phyloP scores from a whole-genome alignment of 2,888 invertebrate genomes.

The Microplitis manilae region DNA sequence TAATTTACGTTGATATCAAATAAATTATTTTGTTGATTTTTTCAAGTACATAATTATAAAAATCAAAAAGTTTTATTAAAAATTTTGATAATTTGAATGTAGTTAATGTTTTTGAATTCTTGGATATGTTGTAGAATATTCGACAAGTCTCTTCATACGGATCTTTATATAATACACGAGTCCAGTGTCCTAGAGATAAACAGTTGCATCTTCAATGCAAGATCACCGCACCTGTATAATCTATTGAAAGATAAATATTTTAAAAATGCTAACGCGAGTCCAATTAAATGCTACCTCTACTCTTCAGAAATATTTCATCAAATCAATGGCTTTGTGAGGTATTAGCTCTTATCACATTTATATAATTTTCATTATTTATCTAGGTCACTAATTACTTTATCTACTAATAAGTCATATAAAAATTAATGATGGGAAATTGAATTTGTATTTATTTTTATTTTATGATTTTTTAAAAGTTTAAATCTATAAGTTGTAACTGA shows the following conservation, averaged over 20 bases:
- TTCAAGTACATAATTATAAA: no score
- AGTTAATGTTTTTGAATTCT: conserved; percentile 33
- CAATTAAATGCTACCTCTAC: conserved; percentile 72
- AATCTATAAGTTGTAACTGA: no score
- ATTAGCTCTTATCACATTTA: conserved; percentile 46
- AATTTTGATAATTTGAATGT: no score
- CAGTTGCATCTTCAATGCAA: conserved; percentile 76
- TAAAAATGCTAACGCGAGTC: conserved; percentile 72
- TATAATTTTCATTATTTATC: conserved; percentile 9
- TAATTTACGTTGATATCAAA: no score
- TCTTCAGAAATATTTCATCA: conserved; percentile 74
- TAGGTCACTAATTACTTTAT: background rate
- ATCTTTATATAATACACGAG: conserved; percentile 76
- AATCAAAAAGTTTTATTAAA: no score
- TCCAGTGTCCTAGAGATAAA: conserved; percentile 76
- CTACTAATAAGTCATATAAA: no score
- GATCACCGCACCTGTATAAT: conserved; percentile 76
- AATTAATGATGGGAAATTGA: no score
- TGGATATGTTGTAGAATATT: conserved; percentile 74
- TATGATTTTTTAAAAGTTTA: no score
- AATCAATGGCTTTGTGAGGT: conserved; percentile 70
- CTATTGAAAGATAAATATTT: conserved; percentile 73
- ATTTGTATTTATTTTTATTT: no score
- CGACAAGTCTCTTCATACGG: conserved; percentile 76
- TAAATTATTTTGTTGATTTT: no score